Evolutionary conservation across 1,140 invertebrate genomes (phyloP), one percentile per base, ranked within the genome.

Genomic region (Caenorhabditis brenneri): DNA sequence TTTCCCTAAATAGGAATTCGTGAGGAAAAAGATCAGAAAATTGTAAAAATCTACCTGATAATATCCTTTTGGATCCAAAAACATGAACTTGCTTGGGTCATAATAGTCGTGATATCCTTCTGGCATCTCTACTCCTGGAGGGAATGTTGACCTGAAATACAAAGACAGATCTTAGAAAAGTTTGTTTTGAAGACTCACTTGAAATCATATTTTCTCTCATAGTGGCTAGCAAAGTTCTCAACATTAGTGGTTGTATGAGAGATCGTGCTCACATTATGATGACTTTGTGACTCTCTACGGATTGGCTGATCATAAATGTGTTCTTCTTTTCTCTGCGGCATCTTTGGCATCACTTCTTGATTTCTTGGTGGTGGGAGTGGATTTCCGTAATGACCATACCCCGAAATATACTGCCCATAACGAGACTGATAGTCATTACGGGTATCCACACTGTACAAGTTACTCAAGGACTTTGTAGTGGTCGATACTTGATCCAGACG

Each of bases 191-290:
- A 0, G 1, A 27, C 65, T 24, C 1, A 74, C 65, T 74, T 74
- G 65, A 74, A 74, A 31, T 74, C 65, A 24, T 74, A 74, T 74
- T 74, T 74, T 74, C 65, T 74, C 36, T 74, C 65, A 46, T 74
- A 74, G 10, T 31, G 27, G n/a, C 65, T 74, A 24, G 65, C 12
- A 16, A 36, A 65, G 19, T 65, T 39, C 9, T 42, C 9, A 33
- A 42, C 65, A 74, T 42, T 74, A 6, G 65, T 74, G n/a, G 65
- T 51, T 51, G 48, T 74, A 58, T 0, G n/a, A 36, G 36, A 42
- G 33, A 4, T 33, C 31, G 31, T 36, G n/a, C 10, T 42, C 5
- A 6, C 39, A 42, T 42, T 42, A 42, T 42, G 39, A 42, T 42
- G 39, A 42, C 12, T 5, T 6, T 42, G 39, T 42, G 5, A 42